Base-by-base conservation (phyloP, 1,140 invertebrate species). In the Rhyacophila brunnea region DNA sequence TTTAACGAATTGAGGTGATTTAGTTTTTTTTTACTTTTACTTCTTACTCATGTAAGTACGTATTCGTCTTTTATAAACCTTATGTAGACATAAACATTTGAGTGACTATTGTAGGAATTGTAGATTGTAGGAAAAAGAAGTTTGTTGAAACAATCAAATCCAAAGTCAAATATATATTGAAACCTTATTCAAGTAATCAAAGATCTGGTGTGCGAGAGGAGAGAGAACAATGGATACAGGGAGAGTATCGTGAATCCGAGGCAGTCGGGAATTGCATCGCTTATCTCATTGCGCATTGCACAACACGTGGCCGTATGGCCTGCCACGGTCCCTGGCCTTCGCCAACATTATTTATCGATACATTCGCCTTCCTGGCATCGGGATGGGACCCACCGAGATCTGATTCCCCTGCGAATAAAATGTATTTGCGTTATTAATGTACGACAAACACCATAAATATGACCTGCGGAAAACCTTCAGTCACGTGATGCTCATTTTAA, bases 371-470 rank as follows among this genome's bases (percentile, higher is more conserved):
- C 50, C 11, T 52, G 50, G 50, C 50, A 52, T 40, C 50, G 50
- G 10, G 17, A 40, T 34, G 50, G 10, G 17, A 40, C 50, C 50
- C 32, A 23, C 50, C 50, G 50, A 15, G n/a, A 40, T 52, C 50
- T 52, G 50, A 52, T 52, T 36, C 50, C 19, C 50, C 10, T 18
- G 50, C n/a, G 38, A 52, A 52, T 52, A 57, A 48, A 45, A 45
- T 57, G 54, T 57, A 57, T 57, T 57, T 57, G 54, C 36, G 47
- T 57, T 57, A 57, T 57, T 57, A 57, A 57, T 57, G 44, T 23
- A 57, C 17, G 19, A 9, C 15, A 28, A 15, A 36, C 9, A 15
- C 45, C 7, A 48, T 57, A 57, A 48, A 57, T 19, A 48, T 36
- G 36, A 13, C 14, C 9, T 9, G n/a, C 50, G 18, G 18, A n/a